Evolutionary conservation across 2,797 vertebrate genomes (phyloP).

Genomic region (Pachyuromys duprasi): DNA sequence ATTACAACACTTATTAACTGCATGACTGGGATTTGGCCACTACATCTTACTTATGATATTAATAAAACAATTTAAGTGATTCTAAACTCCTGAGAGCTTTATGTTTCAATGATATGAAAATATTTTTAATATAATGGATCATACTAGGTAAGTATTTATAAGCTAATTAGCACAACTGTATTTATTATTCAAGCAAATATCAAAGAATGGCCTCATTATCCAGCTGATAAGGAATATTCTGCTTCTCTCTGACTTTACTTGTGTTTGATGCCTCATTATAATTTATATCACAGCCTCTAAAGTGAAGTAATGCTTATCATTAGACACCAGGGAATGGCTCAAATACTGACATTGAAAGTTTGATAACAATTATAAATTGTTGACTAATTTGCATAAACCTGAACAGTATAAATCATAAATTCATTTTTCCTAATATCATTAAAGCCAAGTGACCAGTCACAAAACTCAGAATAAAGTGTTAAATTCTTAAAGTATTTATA

Average conservation of each 20-base stretch:
- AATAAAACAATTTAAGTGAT: background rate
- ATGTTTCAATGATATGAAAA: background rate
- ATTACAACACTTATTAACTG: background rate
- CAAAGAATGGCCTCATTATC: background rate
- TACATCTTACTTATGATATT: background rate
- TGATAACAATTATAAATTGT: background rate
- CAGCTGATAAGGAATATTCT: background rate
- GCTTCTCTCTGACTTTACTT: background rate
- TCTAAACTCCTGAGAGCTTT: background rate
- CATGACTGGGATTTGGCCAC: background rate
- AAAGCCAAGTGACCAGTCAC: background rate
- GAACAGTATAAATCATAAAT: background rate
- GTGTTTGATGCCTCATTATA: background rate
- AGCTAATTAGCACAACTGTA: background rate
- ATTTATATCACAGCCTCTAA: background rate
- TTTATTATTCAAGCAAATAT: background rate
- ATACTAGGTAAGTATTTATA: background rate
- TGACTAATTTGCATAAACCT: conserved; percentile 12
- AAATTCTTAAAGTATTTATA: background rate
- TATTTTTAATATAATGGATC: background rate
- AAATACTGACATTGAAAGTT: background rate
- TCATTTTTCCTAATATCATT: background rate
- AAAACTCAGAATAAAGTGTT: background rate
- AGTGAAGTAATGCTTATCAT: conserved; percentile 1
- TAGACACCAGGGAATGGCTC: background rate